Evolutionary conservation across 2,797 vertebrate species (phyloP).

Genomic region (Centroberyx gerrardi): DNA sequence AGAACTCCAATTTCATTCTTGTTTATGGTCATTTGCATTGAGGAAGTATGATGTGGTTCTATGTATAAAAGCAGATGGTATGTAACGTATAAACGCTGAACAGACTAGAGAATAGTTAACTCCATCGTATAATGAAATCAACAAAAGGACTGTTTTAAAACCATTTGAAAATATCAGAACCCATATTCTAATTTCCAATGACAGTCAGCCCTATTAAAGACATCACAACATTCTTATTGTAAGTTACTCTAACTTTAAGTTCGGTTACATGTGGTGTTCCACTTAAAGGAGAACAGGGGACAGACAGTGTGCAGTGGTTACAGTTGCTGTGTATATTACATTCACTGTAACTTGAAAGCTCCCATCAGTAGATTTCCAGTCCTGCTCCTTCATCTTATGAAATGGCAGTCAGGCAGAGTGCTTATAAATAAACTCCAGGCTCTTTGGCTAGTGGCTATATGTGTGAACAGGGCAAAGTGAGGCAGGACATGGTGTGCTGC

Average conservation of each 20-base stretch:
- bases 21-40: not conserved
- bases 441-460: slow-evolving; percentile 37
- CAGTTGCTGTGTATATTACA: slow-evolving; percentile 9
- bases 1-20: no score
- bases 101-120: no score
- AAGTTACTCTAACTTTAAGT: not conserved
- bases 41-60: not conserved
- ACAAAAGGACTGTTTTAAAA: no score
- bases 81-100: not conserved
- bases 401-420: slow-evolving; percentile 42
- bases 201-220: not conserved
- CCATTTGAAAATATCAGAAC: no score
- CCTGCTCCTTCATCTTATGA: slow-evolving; percentile 43
- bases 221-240: not conserved
- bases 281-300: not conserved
- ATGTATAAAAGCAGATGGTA: not conserved
- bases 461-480: slow-evolving; percentile 39
- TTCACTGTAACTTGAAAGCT: slow-evolving; percentile 9
- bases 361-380: slow-evolving; percentile 56
- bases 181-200: not conserved
- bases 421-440: slow-evolving; percentile 79
- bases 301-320: not conserved
- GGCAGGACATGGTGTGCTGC: slow-evolving; percentile 77
- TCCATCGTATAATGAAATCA: no score
- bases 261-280: not conserved